Evolutionary conservation across 2,888 invertebrate species (phyloP).

Genomic region (Gasteruption jaculator): DNA sequence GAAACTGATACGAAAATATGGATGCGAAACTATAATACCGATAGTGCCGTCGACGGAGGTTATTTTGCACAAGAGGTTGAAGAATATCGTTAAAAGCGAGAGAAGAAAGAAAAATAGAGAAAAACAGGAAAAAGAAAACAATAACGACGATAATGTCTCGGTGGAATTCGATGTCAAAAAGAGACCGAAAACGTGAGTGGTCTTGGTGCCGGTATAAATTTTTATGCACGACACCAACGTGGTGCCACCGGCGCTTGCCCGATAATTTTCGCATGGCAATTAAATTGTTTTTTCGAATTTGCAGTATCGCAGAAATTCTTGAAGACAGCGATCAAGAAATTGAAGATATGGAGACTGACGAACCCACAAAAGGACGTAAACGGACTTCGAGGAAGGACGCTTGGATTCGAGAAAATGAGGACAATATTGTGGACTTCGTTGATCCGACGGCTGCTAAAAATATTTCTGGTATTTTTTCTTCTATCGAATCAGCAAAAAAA

Average conservation of each 20-base stretch:
- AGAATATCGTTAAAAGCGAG: slow-evolving; percentile 78
- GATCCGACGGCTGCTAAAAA: slow-evolving; percentile 78
- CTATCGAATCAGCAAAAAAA: no score
- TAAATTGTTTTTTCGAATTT: slow-evolving; percentile 42
- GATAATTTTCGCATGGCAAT: no score
- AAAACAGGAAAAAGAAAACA: slow-evolving; percentile 48
- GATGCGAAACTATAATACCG: slow-evolving; percentile 66
- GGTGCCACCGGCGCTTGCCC: no score
- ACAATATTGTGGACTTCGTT: slow-evolving; percentile 82
- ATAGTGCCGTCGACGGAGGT: slow-evolving; percentile 69
- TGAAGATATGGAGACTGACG: slow-evolving; percentile 57
- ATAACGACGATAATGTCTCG: slow-evolving; percentile 56
- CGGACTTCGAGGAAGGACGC: slow-evolving; percentile 58
- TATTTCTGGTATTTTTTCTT: slow-evolving; percentile 65
- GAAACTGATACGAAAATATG: slow-evolving; percentile 71
- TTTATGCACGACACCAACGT: no score
- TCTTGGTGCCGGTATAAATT: no score
- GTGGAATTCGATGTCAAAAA: slow-evolving; percentile 58
- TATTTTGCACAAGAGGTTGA: slow-evolving; percentile 68
- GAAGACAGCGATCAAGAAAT: slow-evolving; percentile 77
- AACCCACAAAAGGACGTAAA: slow-evolving; percentile 48
- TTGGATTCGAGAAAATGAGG: slow-evolving; percentile 81
- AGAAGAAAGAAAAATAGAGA: slow-evolving; percentile 60
- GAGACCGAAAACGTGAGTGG: slow-evolving; percentile 52
- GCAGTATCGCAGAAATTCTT: slow-evolving; percentile 73